Percentiles rank a stretch among this genome's conserved stretches.
Conservation (phyloP, 2,888 invertebrate genomes). For the Tiliacea aurago region DNA sequence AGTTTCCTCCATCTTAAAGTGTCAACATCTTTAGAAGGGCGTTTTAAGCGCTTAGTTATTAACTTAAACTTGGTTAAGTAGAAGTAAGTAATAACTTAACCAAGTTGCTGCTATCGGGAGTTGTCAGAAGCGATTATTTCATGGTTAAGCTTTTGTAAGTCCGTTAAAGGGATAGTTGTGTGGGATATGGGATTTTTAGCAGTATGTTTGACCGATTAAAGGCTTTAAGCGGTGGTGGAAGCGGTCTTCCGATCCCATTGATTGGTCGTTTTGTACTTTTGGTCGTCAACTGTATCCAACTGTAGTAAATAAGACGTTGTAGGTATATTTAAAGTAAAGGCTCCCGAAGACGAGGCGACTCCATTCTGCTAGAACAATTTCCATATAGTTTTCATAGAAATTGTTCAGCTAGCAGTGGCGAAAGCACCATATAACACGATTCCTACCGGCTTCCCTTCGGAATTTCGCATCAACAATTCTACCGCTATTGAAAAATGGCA, state of each 20-base stretch:
- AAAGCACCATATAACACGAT: no score
- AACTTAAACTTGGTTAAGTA: conserved; percentile 65
- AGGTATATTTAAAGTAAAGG: no score
- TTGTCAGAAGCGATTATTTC: conserved; percentile 65
- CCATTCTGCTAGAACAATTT: no score
- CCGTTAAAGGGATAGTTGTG: conserved; percentile 11
- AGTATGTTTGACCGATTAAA: neutral
- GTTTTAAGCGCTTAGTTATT: conserved; percentile 66
- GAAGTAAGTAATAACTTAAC: conserved; percentile 62
- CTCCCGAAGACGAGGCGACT: no score
- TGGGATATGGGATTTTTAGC: neutral
- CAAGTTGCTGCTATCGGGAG: conserved; percentile 58
- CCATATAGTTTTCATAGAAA: no score
- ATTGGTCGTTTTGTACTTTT: neutral
- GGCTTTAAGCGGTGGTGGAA: no score
- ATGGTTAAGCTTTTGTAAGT: conserved; percentile 49
- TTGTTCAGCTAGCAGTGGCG: no score
- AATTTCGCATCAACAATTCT: no score
- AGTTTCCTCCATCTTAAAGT: conserved; percentile 57
- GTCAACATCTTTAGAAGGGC: conserved; percentile 66
- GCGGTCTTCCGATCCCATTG: neutral
- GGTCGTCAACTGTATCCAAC: neutral
- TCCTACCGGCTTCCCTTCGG: no score
- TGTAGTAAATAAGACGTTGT: no score
- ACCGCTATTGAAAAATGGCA: no score